A percentile compares a stretch with the other conserved stretches of the same genome.
Evolutionary conservation across 92 coral and sea anemone genomes (phyloP).

Genomic region (Muricea muricata): DNA sequence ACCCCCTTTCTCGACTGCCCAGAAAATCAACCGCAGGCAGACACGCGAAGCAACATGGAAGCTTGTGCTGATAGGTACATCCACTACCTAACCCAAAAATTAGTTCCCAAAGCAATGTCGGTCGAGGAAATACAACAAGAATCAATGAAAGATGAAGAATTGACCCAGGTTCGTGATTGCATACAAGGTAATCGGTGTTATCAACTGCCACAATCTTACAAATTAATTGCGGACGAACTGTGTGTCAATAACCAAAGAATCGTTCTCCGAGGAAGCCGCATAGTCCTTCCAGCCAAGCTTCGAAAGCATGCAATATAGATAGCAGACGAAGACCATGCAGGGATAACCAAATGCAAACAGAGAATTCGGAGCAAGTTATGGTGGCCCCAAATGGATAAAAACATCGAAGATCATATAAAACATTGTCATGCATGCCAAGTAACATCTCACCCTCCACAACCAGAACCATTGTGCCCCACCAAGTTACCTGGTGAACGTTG

Average conservation of each 20-base stretch:
- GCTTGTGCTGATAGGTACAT: slow-evolving; percentile 65
- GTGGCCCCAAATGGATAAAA: slow-evolving; percentile 49
- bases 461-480: slow-evolving; percentile 63
- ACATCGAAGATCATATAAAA: slow-evolving; percentile 31
- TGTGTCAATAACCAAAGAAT: slow-evolving; percentile 46
- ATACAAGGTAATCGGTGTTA: neutral
- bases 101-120: slow-evolving; percentile 56
- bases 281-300: slow-evolving; percentile 43
- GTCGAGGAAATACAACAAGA: slow-evolving; percentile 50
- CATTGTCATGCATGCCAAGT: slow-evolving; percentile 38
- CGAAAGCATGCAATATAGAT: slow-evolving; percentile 33
- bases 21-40: slow-evolving; percentile 2
- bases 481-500: slow-evolving; percentile 56
- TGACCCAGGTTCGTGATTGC: slow-evolving; percentile 32
- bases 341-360: slow-evolving; percentile 57
- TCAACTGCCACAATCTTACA: slow-evolving; percentile 47
- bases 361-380: slow-evolving; percentile 44
- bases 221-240: slow-evolving; percentile 43
- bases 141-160: slow-evolving; percentile 35
- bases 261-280: slow-evolving; percentile 43
- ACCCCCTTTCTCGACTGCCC: slow-evolving; percentile 50
- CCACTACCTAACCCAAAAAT: slow-evolving; percentile 36
- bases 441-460: slow-evolving; percentile 28
- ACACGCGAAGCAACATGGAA: slow-evolving; percentile 60
- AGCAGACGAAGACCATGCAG: slow-evolving; percentile 60